Conservation (phyloP, 37 sponge, comb jelly and placozoan species). For the Bolinopsis microptera region DNA sequence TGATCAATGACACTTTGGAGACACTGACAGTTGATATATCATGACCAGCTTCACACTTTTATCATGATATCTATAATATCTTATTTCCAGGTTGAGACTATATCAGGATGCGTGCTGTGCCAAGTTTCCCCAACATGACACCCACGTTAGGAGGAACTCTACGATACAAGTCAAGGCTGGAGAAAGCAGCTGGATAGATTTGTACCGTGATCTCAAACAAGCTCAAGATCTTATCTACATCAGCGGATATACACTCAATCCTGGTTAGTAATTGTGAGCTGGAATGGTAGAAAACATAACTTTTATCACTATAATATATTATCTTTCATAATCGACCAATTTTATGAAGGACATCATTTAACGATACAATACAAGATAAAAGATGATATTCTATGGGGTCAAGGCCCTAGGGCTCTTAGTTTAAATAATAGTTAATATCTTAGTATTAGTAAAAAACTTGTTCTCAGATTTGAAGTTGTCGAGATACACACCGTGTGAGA, state of each 20-base stretch:
- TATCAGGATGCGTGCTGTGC: background rate
- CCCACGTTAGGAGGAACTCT: background rate
- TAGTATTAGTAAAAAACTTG: no score
- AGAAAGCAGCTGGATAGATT: background rate
- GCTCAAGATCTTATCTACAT: constrained; percentile 16
- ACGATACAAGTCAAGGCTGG: background rate
- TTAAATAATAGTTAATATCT: no score
- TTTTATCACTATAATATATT: no score
- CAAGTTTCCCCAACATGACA: background rate
- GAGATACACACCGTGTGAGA: background rate
- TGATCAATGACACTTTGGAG: background rate
- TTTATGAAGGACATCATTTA: no score
- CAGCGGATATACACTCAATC: background rate
- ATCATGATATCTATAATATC: no score
- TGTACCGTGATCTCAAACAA: background rate
- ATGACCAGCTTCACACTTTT: no score
- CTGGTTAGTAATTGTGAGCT: background rate
- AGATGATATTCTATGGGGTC: no score
- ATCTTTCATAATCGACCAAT: no score
- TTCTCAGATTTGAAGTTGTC: constrained; percentile 16
- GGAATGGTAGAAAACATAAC: no score
- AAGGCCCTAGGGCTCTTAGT: no score
- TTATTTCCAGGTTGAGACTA: background rate
- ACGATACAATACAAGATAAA: no score
- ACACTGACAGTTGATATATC: background rate